phyloP scores from a whole-genome alignment of 2,797 vertebrate species.

The Lacerta agilis region DNA sequence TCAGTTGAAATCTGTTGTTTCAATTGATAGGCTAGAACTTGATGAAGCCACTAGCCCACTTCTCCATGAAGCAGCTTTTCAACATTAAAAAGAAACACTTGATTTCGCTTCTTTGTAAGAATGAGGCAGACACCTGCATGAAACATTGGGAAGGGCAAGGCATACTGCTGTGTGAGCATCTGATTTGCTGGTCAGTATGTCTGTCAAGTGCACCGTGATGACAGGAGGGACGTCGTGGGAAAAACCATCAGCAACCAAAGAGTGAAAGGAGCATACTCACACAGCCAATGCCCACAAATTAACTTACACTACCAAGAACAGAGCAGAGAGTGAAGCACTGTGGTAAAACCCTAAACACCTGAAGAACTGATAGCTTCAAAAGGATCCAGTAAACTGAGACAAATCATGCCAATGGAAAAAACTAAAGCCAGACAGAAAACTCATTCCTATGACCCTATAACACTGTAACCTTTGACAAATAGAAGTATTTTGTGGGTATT shows the following conservation, averaged over 20 bases:
- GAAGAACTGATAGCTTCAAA: not conserved
- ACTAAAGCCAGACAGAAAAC: not conserved
- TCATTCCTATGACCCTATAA: not conserved
- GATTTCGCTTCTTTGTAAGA: too few relatives aligned
- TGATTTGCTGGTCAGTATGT: not conserved
- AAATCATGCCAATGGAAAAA: not conserved
- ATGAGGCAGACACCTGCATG: too few relatives aligned
- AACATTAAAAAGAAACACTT: too few relatives aligned
- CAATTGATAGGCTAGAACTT: not conserved
- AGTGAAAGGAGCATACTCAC: not conserved
- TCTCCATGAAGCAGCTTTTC: too few relatives aligned
- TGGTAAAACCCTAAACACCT: not conserved
- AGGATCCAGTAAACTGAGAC: not conserved
- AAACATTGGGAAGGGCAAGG: not conserved
- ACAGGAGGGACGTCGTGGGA: not conserved
- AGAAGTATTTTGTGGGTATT: not conserved
- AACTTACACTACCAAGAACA: not conserved
- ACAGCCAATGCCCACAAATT: not conserved
- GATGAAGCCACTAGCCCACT: too few relatives aligned
- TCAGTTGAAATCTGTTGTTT: not conserved
- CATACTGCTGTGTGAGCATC: not conserved
- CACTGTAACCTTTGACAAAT: not conserved
- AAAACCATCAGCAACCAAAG: not conserved
- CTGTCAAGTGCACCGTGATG: not conserved
- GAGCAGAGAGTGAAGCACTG: not conserved